Conservation (phyloP, 2,113 vertebrate species). For the Genyomyrus donnyi region DNA sequence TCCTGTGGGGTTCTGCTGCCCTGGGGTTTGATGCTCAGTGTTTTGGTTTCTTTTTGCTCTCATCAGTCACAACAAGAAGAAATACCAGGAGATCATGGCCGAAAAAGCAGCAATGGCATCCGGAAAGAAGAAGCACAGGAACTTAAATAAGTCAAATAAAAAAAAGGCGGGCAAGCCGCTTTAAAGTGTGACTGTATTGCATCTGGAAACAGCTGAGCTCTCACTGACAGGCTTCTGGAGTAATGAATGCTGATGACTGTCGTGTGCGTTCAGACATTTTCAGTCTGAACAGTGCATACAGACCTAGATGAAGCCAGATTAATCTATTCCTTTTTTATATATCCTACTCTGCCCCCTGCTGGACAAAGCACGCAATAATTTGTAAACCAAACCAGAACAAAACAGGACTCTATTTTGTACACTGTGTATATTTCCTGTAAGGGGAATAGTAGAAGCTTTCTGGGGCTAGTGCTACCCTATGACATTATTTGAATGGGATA, state of each 20-base stretch:
- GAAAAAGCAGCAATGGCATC: constrained; percentile 77
- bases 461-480: background rate
- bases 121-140: constrained; percentile 79
- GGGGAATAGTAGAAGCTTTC: background rate
- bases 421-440: background rate
- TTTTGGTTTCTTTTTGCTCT: constrained; percentile 18
- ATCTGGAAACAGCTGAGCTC: background rate
- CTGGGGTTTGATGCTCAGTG: background rate
- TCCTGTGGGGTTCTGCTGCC: background rate
- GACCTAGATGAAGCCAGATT: background rate
- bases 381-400: background rate
- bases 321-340: background rate
- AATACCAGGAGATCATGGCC: constrained; percentile 76
- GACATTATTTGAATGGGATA: background rate
- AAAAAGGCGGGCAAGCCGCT: constrained; percentile 49
- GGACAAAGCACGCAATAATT: background rate
- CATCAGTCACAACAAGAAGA: constrained; percentile 83
- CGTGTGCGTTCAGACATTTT: background rate
- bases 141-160: constrained; percentile 67
- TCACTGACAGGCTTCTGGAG: background rate
- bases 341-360: background rate
- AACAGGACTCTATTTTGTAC: background rate
- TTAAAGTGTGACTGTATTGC: background rate
- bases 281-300: background rate
- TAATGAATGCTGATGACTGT: background rate